Percentiles rank a stretch among this genome's conserved stretches.
These are phyloP conservation scores for Aphodius granarius DNA, from an alignment of 2,888 invertebrate genomes.

Conservation along the genomic window DNA sequence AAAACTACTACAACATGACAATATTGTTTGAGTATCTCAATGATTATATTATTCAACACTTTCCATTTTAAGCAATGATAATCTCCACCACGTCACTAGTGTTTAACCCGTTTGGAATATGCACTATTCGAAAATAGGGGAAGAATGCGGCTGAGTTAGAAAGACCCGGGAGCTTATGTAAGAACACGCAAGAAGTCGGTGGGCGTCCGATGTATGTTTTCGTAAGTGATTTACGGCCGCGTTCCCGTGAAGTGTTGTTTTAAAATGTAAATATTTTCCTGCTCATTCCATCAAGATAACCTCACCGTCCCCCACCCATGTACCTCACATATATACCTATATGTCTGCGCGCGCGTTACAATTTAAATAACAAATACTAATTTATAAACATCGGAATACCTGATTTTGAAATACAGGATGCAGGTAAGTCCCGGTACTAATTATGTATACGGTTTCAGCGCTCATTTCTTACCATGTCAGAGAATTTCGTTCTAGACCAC, in stretches of 20 bases:
- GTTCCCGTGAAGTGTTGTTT: background rate
- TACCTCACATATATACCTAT: background rate
- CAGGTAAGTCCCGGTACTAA: background rate
- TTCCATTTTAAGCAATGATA: no score
- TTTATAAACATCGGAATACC: background rate
- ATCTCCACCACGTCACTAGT: background rate
- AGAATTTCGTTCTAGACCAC: no score
- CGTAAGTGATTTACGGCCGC: background rate
- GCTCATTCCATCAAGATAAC: background rate
- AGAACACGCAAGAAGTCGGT: background rate
- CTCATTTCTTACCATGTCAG: background rate
- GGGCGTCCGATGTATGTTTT: background rate
- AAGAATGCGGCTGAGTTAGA: background rate
- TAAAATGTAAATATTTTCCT: background rate
- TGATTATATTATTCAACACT: no score
- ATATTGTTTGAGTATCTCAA: no score
- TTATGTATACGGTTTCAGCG: background rate
- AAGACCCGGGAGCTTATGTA: no score
- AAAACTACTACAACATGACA: no score
- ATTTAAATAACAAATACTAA: background rate
- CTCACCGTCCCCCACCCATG: background rate
- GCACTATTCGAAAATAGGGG: background rate
- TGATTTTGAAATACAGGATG: background rate
- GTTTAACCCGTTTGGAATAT: background rate
- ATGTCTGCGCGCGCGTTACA: background rate